phyloP scores from a whole-genome alignment of 2,888 invertebrate genomes.

The Asteroscopus sphinx region DNA sequence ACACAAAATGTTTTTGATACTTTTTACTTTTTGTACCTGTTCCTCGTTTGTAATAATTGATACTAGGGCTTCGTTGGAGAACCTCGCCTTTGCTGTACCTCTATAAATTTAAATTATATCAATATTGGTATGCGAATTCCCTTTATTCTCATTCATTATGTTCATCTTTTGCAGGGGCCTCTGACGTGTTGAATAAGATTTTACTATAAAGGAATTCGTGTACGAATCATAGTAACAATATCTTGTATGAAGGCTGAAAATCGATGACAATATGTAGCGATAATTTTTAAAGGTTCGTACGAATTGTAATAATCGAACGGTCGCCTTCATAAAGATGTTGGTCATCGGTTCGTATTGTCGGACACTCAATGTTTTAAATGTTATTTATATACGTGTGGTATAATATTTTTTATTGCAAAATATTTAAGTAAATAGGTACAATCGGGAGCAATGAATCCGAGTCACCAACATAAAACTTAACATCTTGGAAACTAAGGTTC shows the following conservation, averaged over 20 bases:
- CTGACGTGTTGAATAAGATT: slow-evolving; percentile 36
- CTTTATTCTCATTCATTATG: slow-evolving; percentile 56
- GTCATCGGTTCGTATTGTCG: slow-evolving; percentile 63
- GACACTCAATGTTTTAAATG: slow-evolving; percentile 58
- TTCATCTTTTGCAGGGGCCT: slow-evolving; percentile 53
- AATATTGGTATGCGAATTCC: slow-evolving; percentile 76
- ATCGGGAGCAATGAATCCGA: too few relatives aligned
- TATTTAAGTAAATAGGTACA: too few relatives aligned
- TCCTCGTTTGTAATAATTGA: slow-evolving; percentile 79
- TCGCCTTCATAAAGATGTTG: slow-evolving; percentile 65
- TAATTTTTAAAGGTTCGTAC: slow-evolving; percentile 68
- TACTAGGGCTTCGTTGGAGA: slow-evolving; percentile 74
- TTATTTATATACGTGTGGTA: slow-evolving; percentile 51
- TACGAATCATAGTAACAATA: slow-evolving; percentile 65
- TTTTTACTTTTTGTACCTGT: slow-evolving; percentile 85
- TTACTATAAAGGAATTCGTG: slow-evolving; percentile 71
- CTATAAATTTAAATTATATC: slow-evolving; percentile 64
- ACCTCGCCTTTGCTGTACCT: slow-evolving; percentile 79
- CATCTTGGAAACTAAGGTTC: too few relatives aligned
- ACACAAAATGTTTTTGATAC: slow-evolving; percentile 89
- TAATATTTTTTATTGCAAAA: slow-evolving; percentile 52
- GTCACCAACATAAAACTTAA: too few relatives aligned
- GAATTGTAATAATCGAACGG: slow-evolving; percentile 63
- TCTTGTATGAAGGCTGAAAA: slow-evolving; percentile 72
- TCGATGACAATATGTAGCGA: slow-evolving; percentile 80